Conservation (phyloP, 2,888 invertebrate species). For the Drosophila anceps region DNA sequence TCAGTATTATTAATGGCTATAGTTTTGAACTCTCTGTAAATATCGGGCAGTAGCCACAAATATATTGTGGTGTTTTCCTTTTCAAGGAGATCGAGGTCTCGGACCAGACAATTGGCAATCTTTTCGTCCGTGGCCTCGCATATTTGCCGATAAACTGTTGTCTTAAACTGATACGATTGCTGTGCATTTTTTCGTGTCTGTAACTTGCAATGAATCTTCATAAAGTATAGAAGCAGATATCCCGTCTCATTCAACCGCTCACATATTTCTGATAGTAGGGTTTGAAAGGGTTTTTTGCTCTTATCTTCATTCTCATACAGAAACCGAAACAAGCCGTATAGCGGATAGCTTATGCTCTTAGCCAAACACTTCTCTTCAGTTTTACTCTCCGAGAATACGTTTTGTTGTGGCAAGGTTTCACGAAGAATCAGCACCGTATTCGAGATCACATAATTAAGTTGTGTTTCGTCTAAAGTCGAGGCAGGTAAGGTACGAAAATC, state of each 20-base stretch:
- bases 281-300: slow-evolving; percentile 91
- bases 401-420: slow-evolving; percentile 83
- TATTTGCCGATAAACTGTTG: slow-evolving; percentile 94
- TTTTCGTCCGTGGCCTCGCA: slow-evolving; percentile 91
- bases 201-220: slow-evolving; percentile 91
- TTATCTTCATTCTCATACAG: slow-evolving; percentile 91
- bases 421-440: slow-evolving; percentile 83
- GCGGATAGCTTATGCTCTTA: slow-evolving; percentile 92
- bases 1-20: slow-evolving; percentile 95
- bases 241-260: slow-evolving; percentile 91
- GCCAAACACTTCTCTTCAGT: slow-evolving; percentile 88
- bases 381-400: slow-evolving; percentile 86
- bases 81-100: slow-evolving; percentile 95
- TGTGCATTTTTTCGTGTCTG: slow-evolving; percentile 86
- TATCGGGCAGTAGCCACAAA: slow-evolving; percentile 96
- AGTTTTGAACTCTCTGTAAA: slow-evolving; percentile 95
- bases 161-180: slow-evolving; percentile 90
- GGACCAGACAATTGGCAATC: slow-evolving; percentile 83
- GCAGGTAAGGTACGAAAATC: slow-evolving; percentile 84
- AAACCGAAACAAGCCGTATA: slow-evolving; percentile 95
- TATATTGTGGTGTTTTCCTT: slow-evolving; percentile 95
- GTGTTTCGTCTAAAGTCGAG: slow-evolving; percentile 83
- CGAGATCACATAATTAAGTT: slow-evolving; percentile 84
- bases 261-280: slow-evolving; percentile 93
- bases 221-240: slow-evolving; percentile 94